These are phyloP conservation scores for Mylabris phalerata DNA, from an alignment of 1,140 invertebrate genomes.

Conservation along the genomic window DNA sequence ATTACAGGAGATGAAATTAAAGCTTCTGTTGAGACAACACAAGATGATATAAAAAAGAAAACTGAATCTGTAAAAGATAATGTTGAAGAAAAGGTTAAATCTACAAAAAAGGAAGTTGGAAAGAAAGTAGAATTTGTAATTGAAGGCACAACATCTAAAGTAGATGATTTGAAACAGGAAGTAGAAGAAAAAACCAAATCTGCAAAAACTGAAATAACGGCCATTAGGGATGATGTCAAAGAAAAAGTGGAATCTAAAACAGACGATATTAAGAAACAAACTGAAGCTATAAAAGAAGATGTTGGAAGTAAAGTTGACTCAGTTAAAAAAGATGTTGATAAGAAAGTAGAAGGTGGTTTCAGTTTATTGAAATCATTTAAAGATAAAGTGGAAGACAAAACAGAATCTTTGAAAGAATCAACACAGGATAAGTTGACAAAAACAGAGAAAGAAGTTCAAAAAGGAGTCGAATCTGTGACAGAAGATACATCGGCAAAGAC, in stretches of 20 bases:
- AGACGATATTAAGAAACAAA: neutral
- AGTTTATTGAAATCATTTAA: neutral
- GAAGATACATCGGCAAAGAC: too few relatives aligned
- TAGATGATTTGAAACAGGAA: conserved; percentile 1
- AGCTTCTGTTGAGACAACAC: too few relatives aligned
- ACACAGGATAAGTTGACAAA: too few relatives aligned
- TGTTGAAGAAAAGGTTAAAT: neutral
- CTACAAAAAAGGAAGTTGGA: neutral
- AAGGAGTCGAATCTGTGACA: too few relatives aligned
- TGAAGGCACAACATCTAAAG: neutral
- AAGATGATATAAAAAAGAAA: too few relatives aligned
- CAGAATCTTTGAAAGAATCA: neutral
- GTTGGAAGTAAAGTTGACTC: too few relatives aligned
- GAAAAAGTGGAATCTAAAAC: conserved; percentile 12
- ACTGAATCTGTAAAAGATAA: neutral
- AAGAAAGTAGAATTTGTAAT: conserved; percentile 5
- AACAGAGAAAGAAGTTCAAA: too few relatives aligned
- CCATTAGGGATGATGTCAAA: neutral
- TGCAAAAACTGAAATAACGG: conserved; percentile 5
- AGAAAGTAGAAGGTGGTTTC: neutral
- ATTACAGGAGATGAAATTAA: too few relatives aligned
- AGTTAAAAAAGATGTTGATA: neutral
- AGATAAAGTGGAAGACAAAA: neutral
- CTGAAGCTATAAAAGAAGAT: neutral
- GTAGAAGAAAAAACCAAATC: neutral